A percentile compares a stretch with the other conserved stretches of the same genome.
phyloP scores from a whole-genome alignment of 2,888 invertebrate genomes.

The Microctonus aethiopoides region DNA sequence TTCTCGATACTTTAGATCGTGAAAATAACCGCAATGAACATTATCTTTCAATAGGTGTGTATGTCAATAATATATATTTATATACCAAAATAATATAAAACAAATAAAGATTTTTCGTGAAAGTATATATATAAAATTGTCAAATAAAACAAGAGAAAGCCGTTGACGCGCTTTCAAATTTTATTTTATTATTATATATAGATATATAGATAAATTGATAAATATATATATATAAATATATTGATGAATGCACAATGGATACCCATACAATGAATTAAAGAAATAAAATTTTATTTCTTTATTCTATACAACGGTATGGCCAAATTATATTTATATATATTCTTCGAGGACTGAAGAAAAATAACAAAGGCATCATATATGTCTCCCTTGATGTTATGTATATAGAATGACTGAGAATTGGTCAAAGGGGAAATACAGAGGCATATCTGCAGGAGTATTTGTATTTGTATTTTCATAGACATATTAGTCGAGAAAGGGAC shows the following conservation, averaged over 20 bases:
- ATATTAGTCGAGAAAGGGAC: too few species aligned
- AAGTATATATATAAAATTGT: constrained; percentile 10
- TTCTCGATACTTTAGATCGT: neutral
- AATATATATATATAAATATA: neutral
- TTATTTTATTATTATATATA: neutral
- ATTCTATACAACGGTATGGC: too few species aligned
- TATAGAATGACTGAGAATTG: too few species aligned
- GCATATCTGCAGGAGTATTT: neutral
- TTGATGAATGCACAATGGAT: neutral
- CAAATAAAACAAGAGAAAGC: constrained; percentile 8
- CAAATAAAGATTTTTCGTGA: constrained; percentile 14
- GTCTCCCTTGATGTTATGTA: neutral
- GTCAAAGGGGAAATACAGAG: neutral
- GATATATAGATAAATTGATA: neutral
- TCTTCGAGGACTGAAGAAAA: neutral
- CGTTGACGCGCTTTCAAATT: constrained; percentile 10
- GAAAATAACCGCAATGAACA: neutral
- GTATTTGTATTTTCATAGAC: too few species aligned
- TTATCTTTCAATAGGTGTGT: neutral
- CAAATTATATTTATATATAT: neutral
- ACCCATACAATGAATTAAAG: too few species aligned
- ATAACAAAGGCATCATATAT: neutral
- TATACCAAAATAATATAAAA: neutral
- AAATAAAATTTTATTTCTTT: too few species aligned
- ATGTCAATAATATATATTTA: neutral